Evolutionary conservation across 2,113 vertebrate genomes (phyloP), one percentile per base, ranked within the genome.

Genomic region (Gallinago undulata): DNA sequence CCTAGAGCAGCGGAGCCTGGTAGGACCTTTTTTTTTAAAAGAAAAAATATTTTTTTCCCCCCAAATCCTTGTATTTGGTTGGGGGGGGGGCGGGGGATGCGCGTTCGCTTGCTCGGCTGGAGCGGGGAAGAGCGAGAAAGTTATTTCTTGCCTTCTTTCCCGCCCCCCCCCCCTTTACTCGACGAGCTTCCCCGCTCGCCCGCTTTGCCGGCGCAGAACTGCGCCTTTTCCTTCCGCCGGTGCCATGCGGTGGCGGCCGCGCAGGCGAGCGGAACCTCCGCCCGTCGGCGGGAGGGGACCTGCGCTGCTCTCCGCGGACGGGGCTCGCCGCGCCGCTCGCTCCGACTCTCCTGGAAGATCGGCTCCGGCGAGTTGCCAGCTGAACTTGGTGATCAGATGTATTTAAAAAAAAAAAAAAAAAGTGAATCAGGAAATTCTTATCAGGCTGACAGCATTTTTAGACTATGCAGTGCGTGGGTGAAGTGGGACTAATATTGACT

Each of bases 371-470:
- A 25, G 86, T 94, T 90, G 93, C 87, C 63, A 81, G 66, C 70
- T 83, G 97, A 97, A 91, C 96, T 97, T 94, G 94, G 95, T 97
- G 97, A 97, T 97, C 97, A 95, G 95, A 96, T 97, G 93, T n/a
- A 5, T 47, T 73, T 55, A 25, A 37, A 63, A 84, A 82, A 45
- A 93, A 90, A 87, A 35, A 94, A 51, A 39, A 56, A 62, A 66
- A 97, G 79, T 87, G 96, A 97, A 97, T 97, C 95, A 97, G 97
- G 97, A 97, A 97, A 98, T 98, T 98, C 97, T 98, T 98, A 98
- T 98, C 98, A 88, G 95, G 89, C 98, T 98, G 97, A 98, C 98
- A 98, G 85, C 97, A 98, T 98, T 98, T 98, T 98, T 97, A 98
- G 98, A 97, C 95, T 98, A 97, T 98, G 97, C 57, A 94, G 96